Base-by-base conservation (phyloP, 1,140 invertebrate genomes). In the Protaetia brevitarsis region DNA sequence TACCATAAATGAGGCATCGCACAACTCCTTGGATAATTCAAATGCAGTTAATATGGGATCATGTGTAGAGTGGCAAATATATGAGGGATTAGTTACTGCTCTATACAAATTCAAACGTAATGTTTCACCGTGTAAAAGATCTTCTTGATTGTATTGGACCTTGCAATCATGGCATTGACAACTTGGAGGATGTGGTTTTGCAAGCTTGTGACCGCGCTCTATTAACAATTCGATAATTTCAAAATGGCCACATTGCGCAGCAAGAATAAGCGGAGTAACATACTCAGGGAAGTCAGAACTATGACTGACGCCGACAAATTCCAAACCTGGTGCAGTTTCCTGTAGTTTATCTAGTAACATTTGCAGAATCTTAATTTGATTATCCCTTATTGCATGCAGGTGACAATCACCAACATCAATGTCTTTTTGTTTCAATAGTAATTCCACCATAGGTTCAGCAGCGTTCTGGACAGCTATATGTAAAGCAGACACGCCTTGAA, bases 201-300 rank as follows among this genome's bases (percentile, higher is more conserved):
- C 68, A 11, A 88, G 80, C 0, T 66, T 71, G 68, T 88, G 86
- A 4, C 83, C 83, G 23, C 83, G 75, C 60, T 84, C 80, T 1
- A 89, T 79, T 2, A 92, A 79, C 36, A 88, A 76, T 69, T 84
- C 83, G 11, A 91, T 88, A 19, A 89, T 85, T 72, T 90, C 86
- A 70, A 57, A 91, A 71, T 89, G 86, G 27, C 89, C 89, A 31
- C 81, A 81, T 68, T 89, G 87, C 5, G 89, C 87, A 1, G 89
- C 89, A 1, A 92, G 78, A 36, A 88, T 85, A 11, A 92, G 80
- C 0, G 89, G 89, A 0, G 88, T 92, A 3, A 90, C 83, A 69
- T 89, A 84, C 8, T 85, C 82, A 0, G 87, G 87, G 76, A 89
- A 92, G 61, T 86, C 84, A 0, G 82, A 73, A 37, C 83, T 85